Conservation (phyloP, 1,140 invertebrate species). For the Bombus affinis region DNA sequence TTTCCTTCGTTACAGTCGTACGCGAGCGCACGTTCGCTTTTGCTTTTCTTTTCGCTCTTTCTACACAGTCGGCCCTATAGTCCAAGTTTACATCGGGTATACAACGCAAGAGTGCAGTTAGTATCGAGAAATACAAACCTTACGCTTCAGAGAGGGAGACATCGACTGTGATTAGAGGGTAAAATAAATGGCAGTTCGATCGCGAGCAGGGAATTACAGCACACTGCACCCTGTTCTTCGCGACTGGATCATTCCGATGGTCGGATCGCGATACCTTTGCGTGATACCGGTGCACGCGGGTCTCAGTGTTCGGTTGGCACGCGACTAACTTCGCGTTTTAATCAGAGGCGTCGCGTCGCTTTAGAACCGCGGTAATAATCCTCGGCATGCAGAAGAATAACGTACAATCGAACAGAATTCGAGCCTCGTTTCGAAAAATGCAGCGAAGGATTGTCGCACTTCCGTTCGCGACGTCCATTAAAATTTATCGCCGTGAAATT, state of each 20-base stretch:
- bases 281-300: conserved; percentile 10
- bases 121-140: background rate
- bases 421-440: background rate
- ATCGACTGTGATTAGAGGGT: background rate
- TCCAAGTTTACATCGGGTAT: background rate
- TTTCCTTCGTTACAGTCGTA: background rate
- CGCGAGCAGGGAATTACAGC: background rate
- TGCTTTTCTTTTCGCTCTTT: background rate
- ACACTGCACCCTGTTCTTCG: background rate
- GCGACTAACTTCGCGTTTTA: conserved; percentile 10
- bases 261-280: background rate
- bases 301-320: background rate
- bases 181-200: background rate
- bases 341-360: background rate
- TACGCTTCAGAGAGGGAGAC: background rate
- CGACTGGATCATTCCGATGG: background rate
- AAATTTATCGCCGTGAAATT: background rate
- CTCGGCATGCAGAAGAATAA: background rate
- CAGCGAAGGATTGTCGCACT: too few relatives aligned
- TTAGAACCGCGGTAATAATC: background rate
- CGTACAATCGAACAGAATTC: background rate
- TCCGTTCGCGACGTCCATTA: background rate
- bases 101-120: background rate
- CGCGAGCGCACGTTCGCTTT: background rate
- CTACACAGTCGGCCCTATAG: background rate